Percentiles rank a stretch among this genome's conserved stretches.
Evolutionary conservation across 2,888 invertebrate genomes (phyloP).

Genomic region (Rhopalosiphum nymphaeae): DNA sequence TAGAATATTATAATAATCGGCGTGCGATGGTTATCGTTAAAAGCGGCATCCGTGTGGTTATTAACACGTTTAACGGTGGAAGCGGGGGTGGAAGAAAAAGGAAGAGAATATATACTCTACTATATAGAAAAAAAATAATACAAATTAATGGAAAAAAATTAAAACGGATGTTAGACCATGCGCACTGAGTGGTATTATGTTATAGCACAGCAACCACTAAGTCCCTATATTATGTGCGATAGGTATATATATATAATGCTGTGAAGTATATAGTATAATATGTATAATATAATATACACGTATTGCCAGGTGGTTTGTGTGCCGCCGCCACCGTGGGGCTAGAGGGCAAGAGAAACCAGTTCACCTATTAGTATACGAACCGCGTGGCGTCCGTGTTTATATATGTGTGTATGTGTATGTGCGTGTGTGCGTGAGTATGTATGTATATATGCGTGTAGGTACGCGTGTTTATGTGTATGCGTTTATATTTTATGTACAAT

Average conservation of each 20-base stretch:
- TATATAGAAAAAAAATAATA: background rate
- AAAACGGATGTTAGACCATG: constrained; percentile 48
- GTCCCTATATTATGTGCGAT: background rate
- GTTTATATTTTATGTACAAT: background rate
- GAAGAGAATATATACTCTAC: background rate
- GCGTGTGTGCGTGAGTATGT: background rate
- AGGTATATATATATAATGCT: background rate
- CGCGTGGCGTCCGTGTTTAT: constrained; percentile 26
- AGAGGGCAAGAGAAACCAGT: constrained; percentile 51
- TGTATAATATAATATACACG: background rate
- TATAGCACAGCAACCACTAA: background rate
- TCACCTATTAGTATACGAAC: constrained; percentile 51
- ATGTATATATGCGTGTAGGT: no score
- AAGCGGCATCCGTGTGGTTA: constrained; percentile 15
- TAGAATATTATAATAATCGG: background rate
- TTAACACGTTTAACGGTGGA: constrained; percentile 34
- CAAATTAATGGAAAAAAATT: background rate
- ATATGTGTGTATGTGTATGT: background rate
- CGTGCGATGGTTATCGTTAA: constrained; percentile 40
- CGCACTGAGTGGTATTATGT: background rate
- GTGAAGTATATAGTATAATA: background rate
- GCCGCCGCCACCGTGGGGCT: constrained; percentile 28
- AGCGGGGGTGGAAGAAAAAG: background rate
- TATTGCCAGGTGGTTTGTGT: constrained; percentile 55
- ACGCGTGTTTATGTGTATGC: background rate